phyloP scores from a whole-genome alignment of 1,140 invertebrate species.

The Trissolcus basalis region DNA sequence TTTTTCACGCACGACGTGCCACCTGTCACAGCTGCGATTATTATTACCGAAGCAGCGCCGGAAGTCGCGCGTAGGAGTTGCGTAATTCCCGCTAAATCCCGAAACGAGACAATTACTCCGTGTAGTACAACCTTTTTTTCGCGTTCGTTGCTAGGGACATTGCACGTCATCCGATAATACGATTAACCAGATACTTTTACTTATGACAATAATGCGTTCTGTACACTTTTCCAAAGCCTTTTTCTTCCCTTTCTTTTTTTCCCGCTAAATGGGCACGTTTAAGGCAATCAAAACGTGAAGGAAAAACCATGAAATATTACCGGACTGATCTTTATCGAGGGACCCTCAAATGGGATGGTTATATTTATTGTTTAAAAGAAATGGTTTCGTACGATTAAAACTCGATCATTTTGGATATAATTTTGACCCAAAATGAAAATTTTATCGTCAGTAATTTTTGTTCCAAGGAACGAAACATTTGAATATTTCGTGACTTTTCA shows the following conservation, averaged over 20 bases:
- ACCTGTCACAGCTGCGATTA: constrained; percentile 32
- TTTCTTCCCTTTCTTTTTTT: neutral
- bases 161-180: constrained; percentile 22
- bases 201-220: constrained; percentile 11
- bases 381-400: no score
- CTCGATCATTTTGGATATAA: no score
- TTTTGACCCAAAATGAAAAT: no score
- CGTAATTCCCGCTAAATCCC: constrained; percentile 39
- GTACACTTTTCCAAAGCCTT: neutral
- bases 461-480: no score
- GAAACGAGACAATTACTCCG: constrained; percentile 28
- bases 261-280: no score
- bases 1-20: constrained; percentile 29
- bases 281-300: no score
- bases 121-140: constrained; percentile 13
- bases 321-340: no score
- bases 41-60: constrained; percentile 39
- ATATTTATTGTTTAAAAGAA: no score
- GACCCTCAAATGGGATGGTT: no score
- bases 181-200: constrained; percentile 33
- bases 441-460: no score
- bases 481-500: no score
- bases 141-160: constrained; percentile 3
- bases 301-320: no score
- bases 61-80: constrained; percentile 26